Conservation (phyloP, 2,113 vertebrate genomes). For the Erythrocercus mccallii region DNA sequence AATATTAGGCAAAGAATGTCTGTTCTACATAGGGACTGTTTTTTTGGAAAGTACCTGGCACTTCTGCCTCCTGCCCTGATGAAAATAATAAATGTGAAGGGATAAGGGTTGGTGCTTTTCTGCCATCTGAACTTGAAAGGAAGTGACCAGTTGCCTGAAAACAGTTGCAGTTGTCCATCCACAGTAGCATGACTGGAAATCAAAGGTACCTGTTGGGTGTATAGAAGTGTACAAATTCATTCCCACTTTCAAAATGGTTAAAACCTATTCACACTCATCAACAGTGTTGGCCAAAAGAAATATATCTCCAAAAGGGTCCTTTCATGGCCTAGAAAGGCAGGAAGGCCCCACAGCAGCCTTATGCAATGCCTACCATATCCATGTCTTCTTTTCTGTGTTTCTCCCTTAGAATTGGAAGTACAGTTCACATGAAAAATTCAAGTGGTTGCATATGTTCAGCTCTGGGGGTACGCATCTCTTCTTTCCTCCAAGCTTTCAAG, state of each 20-base stretch:
- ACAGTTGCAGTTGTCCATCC: neutral
- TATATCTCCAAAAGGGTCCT: neutral
- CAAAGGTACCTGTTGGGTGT: neutral
- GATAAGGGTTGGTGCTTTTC: neutral
- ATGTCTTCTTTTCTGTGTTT: neutral
- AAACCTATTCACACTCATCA: neutral
- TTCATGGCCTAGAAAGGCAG: neutral
- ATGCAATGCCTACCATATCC: neutral
- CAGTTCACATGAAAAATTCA: neutral
- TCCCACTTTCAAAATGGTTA: neutral
- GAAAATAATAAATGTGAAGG: neutral
- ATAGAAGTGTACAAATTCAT: neutral
- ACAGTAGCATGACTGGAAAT: neutral
- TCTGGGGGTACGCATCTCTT: neutral
- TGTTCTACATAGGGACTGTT: neutral
- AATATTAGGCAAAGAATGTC: neutral
- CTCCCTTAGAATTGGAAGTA: neutral
- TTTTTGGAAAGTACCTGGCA: constrained; percentile 27
- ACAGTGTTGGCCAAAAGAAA: neutral
- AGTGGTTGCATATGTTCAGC: neutral
- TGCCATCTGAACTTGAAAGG: neutral
- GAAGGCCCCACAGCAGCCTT: neutral
- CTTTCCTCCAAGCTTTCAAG: neutral
- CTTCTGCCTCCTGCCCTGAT: neutral
- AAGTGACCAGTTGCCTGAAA: neutral